Evolutionary conservation across 2,113 vertebrate species (phyloP).

Genomic region (Mugil cephalus): DNA sequence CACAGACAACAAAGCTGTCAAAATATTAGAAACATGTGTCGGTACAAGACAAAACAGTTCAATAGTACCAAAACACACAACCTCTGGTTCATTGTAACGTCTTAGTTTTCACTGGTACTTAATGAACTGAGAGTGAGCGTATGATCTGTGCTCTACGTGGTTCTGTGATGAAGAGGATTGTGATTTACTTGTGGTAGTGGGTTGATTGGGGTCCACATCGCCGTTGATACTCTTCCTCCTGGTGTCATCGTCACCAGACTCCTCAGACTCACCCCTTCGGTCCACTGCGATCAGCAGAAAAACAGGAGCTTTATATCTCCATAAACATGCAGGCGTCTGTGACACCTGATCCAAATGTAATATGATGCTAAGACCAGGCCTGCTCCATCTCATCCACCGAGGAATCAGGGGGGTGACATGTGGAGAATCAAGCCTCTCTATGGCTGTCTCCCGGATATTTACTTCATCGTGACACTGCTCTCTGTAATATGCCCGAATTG

Average conservation of each 20-base stretch:
- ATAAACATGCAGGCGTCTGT: not conserved
- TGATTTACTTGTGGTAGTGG: slow-evolving; percentile 69
- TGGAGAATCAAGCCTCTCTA: not conserved
- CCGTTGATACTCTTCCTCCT: slow-evolving; percentile 86
- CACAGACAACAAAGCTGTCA: too few relatives aligned
- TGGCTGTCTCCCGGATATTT: not conserved
- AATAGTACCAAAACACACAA: too few relatives aligned
- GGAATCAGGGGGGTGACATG: not conserved
- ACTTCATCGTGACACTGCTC: not conserved
- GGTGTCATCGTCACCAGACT: slow-evolving; percentile 95
- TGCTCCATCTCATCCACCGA: not conserved
- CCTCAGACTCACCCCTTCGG: slow-evolving; percentile 93
- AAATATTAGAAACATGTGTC: too few relatives aligned
- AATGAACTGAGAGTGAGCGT: too few relatives aligned
- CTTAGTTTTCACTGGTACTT: too few relatives aligned
- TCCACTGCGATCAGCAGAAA: slow-evolving; percentile 86
- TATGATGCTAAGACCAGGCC: slow-evolving; percentile 17
- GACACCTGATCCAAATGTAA: slow-evolving; percentile 21
- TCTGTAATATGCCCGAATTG: not conserved
- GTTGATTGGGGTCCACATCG: slow-evolving; percentile 86
- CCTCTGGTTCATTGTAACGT: too few relatives aligned
- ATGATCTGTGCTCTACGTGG: not conserved
- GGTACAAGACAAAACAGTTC: too few relatives aligned
- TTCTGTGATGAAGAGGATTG: not conserved
- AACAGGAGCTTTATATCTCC: not conserved